Conservation (phyloP, 2,113 vertebrate species). For the Sinocyclocheilus maitianheensis region DNA sequence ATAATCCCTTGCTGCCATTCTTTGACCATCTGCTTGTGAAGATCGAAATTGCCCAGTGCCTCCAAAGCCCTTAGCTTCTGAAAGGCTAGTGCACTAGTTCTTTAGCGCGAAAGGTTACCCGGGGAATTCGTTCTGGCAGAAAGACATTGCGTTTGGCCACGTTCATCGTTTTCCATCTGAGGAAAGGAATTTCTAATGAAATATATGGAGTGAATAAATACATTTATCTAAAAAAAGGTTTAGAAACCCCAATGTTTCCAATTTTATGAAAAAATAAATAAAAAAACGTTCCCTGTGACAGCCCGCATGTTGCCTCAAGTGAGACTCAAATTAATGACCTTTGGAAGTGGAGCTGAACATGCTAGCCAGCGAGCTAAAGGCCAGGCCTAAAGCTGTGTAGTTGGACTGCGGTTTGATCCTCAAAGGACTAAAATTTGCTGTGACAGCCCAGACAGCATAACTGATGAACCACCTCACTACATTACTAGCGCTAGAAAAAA, state of each 20-base stretch:
- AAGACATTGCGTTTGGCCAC: neutral
- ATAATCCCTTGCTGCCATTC: slow-evolving; percentile 3
- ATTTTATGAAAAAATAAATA: neutral
- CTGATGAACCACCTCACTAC: slow-evolving; percentile 22
- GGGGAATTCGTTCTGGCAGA: neutral
- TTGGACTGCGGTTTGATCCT: slow-evolving; percentile 26
- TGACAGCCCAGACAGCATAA: slow-evolving; percentile 37
- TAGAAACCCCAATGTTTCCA: neutral
- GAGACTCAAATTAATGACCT: slow-evolving; percentile 19
- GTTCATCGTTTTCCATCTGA: slow-evolving; percentile 4
- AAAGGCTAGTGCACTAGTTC: slow-evolving; percentile 10
- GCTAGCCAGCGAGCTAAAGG: slow-evolving; percentile 30
- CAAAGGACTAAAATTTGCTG: slow-evolving; percentile 21
- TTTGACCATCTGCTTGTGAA: slow-evolving; percentile 30
- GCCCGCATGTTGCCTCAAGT: slow-evolving; percentile 11
- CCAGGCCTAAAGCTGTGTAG: slow-evolving; percentile 24
- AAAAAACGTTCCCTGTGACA: neutral
- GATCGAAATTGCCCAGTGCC: slow-evolving; percentile 23
- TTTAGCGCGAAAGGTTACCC: neutral
- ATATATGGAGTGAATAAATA: neutral
- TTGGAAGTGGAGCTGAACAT: slow-evolving; percentile 21
- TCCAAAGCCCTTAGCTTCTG: slow-evolving; percentile 42
- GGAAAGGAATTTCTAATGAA: neutral
- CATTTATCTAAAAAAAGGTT: neutral
- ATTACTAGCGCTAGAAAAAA: slow-evolving; percentile 4